These are phyloP conservation scores for Himantopus leucocephalus DNA, from an alignment of 2,113 vertebrate species.

Conservation along the genomic window DNA sequence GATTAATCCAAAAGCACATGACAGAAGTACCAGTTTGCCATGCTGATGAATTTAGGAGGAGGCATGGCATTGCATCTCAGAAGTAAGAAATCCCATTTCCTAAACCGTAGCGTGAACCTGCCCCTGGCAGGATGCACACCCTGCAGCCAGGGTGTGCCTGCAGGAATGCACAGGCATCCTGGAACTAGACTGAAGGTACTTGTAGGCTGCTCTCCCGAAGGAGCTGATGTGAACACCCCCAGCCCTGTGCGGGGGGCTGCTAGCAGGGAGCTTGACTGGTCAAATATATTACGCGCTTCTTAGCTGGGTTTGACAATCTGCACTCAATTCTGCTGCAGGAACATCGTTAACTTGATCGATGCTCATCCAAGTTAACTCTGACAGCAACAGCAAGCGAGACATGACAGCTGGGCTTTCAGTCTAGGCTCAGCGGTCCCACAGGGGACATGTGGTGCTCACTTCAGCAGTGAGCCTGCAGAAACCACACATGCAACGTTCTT, in stretches of 20 bases:
- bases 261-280: background rate
- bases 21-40: background rate
- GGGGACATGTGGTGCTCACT: background rate
- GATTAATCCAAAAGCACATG: background rate
- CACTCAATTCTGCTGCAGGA: background rate
- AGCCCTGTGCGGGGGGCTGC: background rate
- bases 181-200: background rate
- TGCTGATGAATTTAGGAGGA: background rate
- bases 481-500: background rate
- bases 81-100: background rate
- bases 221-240: background rate
- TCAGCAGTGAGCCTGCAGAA: background rate
- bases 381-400: background rate
- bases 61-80: background rate
- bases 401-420: background rate
- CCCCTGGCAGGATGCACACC: background rate
- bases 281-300: background rate
- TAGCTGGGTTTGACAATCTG: background rate
- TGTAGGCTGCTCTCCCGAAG: background rate
- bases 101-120: accelerated
- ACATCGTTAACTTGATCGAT: accelerated
- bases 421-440: background rate
- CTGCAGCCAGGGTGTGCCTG: background rate
- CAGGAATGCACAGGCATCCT: background rate
- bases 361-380: background rate